Conservation (phyloP, 2,888 invertebrate genomes). For the Cataglyphis altisquamis region DNA sequence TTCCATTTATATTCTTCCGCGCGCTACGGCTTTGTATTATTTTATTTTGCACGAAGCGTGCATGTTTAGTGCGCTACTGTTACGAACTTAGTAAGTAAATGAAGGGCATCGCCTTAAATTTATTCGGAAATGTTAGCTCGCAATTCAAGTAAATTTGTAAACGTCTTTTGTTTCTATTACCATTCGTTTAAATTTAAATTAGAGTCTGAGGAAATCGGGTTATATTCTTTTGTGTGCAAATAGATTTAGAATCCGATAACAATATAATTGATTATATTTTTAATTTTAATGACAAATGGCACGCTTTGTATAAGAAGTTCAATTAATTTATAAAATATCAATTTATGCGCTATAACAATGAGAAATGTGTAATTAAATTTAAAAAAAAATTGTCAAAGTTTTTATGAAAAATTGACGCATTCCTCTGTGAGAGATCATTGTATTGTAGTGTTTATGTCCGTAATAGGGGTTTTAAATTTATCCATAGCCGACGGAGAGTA, state of each 20-base stretch:
- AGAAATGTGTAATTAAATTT: neutral
- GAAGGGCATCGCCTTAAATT: slow-evolving; percentile 54
- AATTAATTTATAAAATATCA: neutral
- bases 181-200: slow-evolving; percentile 39
- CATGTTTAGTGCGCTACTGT: slow-evolving; percentile 31
- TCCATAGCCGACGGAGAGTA: neutral
- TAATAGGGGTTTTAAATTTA: neutral
- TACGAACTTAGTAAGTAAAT: slow-evolving; percentile 53
- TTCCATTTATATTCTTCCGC: slow-evolving; percentile 54
- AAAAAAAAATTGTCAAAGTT: neutral
- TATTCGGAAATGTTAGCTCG: slow-evolving; percentile 40
- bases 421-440: neutral
- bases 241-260: neutral
- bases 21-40: slow-evolving; percentile 38
- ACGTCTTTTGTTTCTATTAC: slow-evolving; percentile 24
- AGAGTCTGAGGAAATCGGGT: neutral
- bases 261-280: neutral
- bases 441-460: neutral
- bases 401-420: neutral
- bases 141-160: slow-evolving; percentile 33
- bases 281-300: neutral
- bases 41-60: slow-evolving; percentile 32
- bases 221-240: neutral
- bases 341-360: neutral
- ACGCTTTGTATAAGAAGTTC: neutral